Evolutionary conservation across 2,797 vertebrate genomes (phyloP), one percentile per base, ranked within the genome.

Genomic region (Rhincodon typus): DNA sequence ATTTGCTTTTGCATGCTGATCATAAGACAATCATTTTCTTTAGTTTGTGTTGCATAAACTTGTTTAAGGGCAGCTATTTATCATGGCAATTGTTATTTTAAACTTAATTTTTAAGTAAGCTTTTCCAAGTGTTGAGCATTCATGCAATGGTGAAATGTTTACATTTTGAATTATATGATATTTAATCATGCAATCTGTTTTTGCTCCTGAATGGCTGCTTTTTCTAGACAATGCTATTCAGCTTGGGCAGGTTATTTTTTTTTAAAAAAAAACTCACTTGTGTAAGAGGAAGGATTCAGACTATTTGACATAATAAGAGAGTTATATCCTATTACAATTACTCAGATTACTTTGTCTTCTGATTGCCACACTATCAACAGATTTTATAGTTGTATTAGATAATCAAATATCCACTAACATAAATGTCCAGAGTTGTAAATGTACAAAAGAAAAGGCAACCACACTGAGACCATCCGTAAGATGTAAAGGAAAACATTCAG

Each of bases 261-360:
- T 62, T 62, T 10, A 57, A 57, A 57, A 57, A 94, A 8, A 53
- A 46, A 8, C 10, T 6, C 27, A 53, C 53, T 74, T 74, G 46
- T 74, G 46, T 77, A 21, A 21, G 70, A 74, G 50, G 50, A 77
- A 77, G 46, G 46, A 70, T 77, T 77, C 94, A 53, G 42, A 74
- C 46, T 12, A 53, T 70, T 74, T 72, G 69, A 15, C 69, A 53
- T n/a, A n/a, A n/a, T n/a, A n/a, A n/a, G n/a, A n/a, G n/a, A n/a
- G n/a, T n/a, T n/a, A n/a, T n/a, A n/a, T n/a, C n/a, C n/a, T n/a
- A n/a, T n/a, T n/a, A n/a, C n/a, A n/a, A n/a, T n/a, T n/a, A n/a
- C n/a, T n/a, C n/a, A n/a, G n/a, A n/a, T n/a, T 50, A 74, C 25
- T 70, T 95, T 95, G 53, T 95, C 46, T 77, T 77, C 74, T 72